phyloP scores from a whole-genome alignment of 2,797 vertebrate genomes.

The Pseudochaenichthys georgianus region DNA sequence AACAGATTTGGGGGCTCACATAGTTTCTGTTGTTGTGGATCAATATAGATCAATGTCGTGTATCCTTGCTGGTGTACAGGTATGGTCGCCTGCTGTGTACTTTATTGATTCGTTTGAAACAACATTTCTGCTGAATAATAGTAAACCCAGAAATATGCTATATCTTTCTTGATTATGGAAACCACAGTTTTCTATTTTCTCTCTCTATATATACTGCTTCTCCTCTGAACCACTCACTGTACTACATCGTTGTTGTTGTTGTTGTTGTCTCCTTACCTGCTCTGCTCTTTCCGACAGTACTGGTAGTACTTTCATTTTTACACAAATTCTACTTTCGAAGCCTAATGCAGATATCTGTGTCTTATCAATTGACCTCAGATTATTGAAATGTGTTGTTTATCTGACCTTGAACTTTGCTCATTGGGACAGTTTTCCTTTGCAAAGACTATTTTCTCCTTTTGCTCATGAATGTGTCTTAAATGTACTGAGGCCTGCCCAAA shows the following conservation, averaged over 20 bases:
- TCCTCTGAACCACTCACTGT: not conserved
- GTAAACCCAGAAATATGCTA: constrained; percentile 8
- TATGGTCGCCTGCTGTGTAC: not conserved
- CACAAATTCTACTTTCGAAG: too few species aligned
- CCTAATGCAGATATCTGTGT: too few species aligned
- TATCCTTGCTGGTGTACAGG: constrained; percentile 16
- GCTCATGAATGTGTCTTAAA: too few species aligned
- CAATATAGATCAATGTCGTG: not conserved
- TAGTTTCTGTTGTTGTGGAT: not conserved
- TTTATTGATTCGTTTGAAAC: constrained; percentile 24
- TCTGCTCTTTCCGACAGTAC: too few species aligned
- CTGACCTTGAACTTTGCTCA: too few species aligned
- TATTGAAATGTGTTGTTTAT: too few species aligned
- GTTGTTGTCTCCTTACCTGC: not conserved
- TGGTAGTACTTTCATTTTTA: too few species aligned
- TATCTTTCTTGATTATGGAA: constrained; percentile 26
- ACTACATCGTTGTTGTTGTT: not conserved
- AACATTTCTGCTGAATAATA: constrained; percentile 7
- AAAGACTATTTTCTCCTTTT: too few species aligned
- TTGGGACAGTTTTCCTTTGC: too few species aligned
- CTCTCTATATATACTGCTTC: not conserved
- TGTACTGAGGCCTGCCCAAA: not conserved
- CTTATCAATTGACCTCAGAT: too few species aligned
- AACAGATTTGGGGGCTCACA: not conserved
- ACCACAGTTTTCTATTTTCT: not conserved